A percentile compares a stretch with the other conserved stretches of the same genome.
phyloP scores from a whole-genome alignment of 2,113 vertebrate genomes.

The Hippolais icterina region DNA sequence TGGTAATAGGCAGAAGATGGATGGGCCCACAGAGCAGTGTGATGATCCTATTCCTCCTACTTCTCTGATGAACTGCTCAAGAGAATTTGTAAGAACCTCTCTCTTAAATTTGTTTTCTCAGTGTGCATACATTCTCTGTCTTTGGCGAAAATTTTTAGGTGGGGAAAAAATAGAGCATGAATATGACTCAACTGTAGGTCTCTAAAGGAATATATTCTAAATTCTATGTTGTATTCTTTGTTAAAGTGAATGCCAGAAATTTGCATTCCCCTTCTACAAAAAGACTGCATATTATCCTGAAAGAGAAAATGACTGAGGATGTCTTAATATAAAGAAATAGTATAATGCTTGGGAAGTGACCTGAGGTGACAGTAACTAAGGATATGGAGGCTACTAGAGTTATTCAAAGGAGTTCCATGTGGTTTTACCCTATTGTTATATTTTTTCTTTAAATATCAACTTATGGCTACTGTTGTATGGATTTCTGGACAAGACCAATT shows the following conservation, averaged over 20 bases:
- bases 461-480: neutral
- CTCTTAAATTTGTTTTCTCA: neutral
- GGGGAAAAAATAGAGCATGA: neutral
- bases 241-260: neutral
- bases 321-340: neutral
- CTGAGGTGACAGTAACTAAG: neutral
- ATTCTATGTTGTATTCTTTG: neutral
- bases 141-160: neutral
- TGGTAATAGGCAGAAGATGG: constrained; percentile 81
- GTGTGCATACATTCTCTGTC: neutral
- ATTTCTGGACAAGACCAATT: neutral
- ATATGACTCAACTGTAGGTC: neutral
- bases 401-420: neutral
- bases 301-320: neutral
- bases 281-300: neutral
- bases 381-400: neutral
- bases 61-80: constrained; percentile 48
- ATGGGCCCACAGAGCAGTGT: constrained; percentile 81
- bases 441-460: neutral
- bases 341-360: neutral
- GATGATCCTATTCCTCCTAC: constrained; percentile 58
- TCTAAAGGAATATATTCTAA: neutral
- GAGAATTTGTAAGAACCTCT: constrained; percentile 64
- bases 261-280: neutral
- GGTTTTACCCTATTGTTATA: neutral